Evolutionary conservation across 2,113 vertebrate species (phyloP), one percentile per base, ranked within the genome.

Genomic region (Pavo muticus): DNA sequence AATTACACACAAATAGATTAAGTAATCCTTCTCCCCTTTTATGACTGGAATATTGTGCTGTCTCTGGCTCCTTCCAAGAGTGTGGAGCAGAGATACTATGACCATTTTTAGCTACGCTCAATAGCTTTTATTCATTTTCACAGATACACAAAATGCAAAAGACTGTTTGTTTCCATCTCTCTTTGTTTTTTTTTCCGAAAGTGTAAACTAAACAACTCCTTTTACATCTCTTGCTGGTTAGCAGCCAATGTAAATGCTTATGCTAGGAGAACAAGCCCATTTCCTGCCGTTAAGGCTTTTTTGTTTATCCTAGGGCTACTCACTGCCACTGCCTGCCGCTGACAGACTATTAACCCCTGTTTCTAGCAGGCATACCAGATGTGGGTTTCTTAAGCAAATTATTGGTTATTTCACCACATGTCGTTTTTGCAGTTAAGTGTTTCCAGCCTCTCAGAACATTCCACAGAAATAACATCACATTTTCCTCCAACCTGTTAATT

Each of bases 361-460:
- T 96, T 98, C 97, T 97, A 98, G 97, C 97, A 97, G 95, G 97
- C 97, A 96, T 97, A 98, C 98, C 98, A 99, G 98, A 99, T 99
- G 99, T 99, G 98, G 97, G 96, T 98, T 99, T 98, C 98, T 98
- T 98, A 97, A 98, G 98, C 98, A 99, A 98, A 98, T 99, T 98
- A 98, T 98, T 99, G 98, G 97, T 97, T 98, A 98, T 98, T 99
- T 98, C 97, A 95, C 98, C 98, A 98, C 98, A 98, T 98, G 98
- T 97, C 98, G 83, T 98, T 98, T 98, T 98, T 98, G 96, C 97
- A 98, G 97, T 97, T 98, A 99, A 99, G 97, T 98, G 98, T 98
- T 99, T 99, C 99, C 98, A 99, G 98, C 97, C 98, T 98, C 97
- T 97, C 96, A 85, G 98, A 98, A 97, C 98, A 99, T 99, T 99